phyloP scores from a whole-genome alignment of 2,888 invertebrate genomes.

The Zygothrica quintamaculata region DNA sequence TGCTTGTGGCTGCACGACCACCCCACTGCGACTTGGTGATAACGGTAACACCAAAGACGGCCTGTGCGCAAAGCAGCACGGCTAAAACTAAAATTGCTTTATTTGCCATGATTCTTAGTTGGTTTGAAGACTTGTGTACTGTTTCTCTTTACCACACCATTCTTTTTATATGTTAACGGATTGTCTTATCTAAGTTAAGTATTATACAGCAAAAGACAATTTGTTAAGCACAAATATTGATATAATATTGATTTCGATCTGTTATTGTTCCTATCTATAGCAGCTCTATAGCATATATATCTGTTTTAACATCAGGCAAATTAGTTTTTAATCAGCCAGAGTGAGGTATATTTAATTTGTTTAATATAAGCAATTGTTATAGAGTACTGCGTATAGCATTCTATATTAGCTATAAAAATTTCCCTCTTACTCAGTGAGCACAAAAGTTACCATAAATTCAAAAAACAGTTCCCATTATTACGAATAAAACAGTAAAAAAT shows the following conservation, averaged over 20 bases:
- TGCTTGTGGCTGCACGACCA: constrained; percentile 71
- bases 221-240: constrained; percentile 15
- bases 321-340: constrained; percentile 57
- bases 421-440: no score
- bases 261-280: constrained; percentile 56
- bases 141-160: not conserved
- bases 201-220: not conserved
- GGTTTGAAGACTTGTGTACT: constrained; percentile 33
- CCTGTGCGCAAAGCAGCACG: constrained; percentile 62
- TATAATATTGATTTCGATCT: constrained; percentile 43
- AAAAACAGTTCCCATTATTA: no score
- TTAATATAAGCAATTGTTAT: constrained; percentile 10
- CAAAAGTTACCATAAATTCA: no score
- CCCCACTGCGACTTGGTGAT: constrained; percentile 77
- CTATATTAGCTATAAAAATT: not conserved
- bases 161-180: constrained; percentile 50
- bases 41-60: constrained; percentile 66
- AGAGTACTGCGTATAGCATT: not conserved
- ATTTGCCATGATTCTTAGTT: constrained; percentile 60
- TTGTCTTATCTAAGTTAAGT: constrained; percentile 31
- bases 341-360: constrained; percentile 69
- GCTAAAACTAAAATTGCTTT: constrained; percentile 63
- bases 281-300: constrained; percentile 26
- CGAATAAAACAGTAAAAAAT: no score
- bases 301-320: constrained; percentile 36